Evolutionary conservation across 2,888 invertebrate species (phyloP).

Genomic region (Ophion costatus): DNA sequence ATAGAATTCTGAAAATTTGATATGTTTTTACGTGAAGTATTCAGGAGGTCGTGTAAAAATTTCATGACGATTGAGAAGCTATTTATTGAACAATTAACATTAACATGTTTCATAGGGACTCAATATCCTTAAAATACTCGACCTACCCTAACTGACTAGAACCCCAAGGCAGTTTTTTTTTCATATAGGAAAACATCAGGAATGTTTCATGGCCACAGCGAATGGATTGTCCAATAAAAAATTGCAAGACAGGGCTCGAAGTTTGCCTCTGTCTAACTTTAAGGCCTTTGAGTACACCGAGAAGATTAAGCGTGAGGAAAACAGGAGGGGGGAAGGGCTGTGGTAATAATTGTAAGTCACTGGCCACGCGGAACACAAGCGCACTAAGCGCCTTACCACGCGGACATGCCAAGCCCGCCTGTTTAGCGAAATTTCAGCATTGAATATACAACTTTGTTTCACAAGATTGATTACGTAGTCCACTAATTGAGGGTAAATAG

Average conservation of each 20-base stretch:
- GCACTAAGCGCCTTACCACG: neutral
- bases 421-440: neutral
- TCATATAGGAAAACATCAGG: neutral
- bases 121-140: too few species aligned
- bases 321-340: neutral
- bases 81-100: too few species aligned
- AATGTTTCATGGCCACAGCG: neutral
- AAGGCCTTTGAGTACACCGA: neutral
- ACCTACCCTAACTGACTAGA: too few species aligned
- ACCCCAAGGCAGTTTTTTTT: too few species aligned
- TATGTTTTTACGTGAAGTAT: too few species aligned
- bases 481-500: neutral
- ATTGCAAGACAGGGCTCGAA: neutral
- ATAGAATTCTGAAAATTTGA: too few species aligned
- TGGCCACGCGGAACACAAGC: neutral
- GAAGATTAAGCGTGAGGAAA: neutral
- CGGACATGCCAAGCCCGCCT: neutral
- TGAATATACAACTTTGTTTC: neutral
- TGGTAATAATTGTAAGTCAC: neutral
- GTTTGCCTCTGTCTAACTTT: neutral
- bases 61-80: too few species aligned
- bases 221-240: neutral
- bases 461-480: neutral
- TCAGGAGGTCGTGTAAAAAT: too few species aligned
- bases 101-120: too few species aligned